Conservation (phyloP, 2,113 vertebrate genomes). For the Poicephalus meyeri region DNA sequence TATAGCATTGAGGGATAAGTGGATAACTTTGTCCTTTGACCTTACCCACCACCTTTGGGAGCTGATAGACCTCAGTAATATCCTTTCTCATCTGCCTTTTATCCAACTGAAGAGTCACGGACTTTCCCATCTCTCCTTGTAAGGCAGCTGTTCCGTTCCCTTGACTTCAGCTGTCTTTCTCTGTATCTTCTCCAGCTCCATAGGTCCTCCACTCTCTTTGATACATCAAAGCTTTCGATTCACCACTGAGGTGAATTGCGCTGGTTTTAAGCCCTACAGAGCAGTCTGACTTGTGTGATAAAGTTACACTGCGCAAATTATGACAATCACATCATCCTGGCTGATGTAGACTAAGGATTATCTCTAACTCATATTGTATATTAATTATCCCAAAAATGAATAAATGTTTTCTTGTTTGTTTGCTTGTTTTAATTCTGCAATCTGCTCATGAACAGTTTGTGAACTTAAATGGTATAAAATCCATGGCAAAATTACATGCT, state of each 20-base stretch:
- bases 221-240: not conserved
- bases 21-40: not conserved
- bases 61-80: not conserved
- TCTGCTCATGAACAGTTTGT: not conserved
- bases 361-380: not conserved
- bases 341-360: not conserved
- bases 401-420: not conserved
- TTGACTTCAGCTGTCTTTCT: not conserved
- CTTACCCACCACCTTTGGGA: not conserved
- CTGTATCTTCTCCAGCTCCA: not conserved
- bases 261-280: not conserved
- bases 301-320: not conserved
- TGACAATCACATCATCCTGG: not conserved
- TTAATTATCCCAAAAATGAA: not conserved
- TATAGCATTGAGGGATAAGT: not conserved
- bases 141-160: not conserved
- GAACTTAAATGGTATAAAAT: not conserved
- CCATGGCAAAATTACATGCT: not conserved
- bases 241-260: not conserved
- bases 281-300: not conserved
- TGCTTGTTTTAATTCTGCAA: conserved; percentile 6
- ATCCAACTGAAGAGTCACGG: not conserved
- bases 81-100: not conserved
- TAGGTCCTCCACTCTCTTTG: not conserved
- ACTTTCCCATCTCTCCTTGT: not conserved